Base-by-base conservation (phyloP, 2,797 vertebrate species). In the Danionella dracula region DNA sequence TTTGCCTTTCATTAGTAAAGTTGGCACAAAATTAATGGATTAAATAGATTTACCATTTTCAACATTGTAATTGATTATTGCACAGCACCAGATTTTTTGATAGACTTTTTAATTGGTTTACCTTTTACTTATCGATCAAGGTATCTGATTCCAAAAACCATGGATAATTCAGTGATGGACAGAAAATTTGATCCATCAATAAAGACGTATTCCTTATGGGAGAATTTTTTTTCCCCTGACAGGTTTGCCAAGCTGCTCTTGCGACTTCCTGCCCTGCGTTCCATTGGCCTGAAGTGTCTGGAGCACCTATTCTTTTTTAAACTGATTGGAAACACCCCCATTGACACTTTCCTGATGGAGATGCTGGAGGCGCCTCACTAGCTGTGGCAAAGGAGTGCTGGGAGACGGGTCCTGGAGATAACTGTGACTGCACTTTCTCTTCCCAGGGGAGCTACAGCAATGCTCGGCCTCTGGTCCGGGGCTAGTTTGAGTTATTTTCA, bases 251-350 rank as follows among this genome's bases (percentile, higher is more conserved):
- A 98, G 80, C 92, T 98, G 41, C 91, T 98, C 0, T 89, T 97
- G 50, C 88, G 94, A 65, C 90, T 98, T 77, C 96, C 96, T 0
- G 96, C 95, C 0, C 85, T 98, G 83, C 88, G 96, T 64, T 98
- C 96, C 75, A 98, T 98, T 0, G 96, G 96, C 75, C 82, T 98
- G 77, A 98, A 98, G 74, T 98, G 96, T 83, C 85, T 98, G 87
- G 96, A 98, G 88, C 95, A 98, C 80, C 93, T 98, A 21, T 98
- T 98, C 86, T 98, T 98, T 89, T 98, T 98, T 85, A 98, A 98
- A 86, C 86, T 98, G 71, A 98, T 98, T 0, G 96, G 96, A 53
- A 94, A 98, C 87, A 98, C 96, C 9, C 94, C 96, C 78, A 97
- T 98, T 1, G 96, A 98, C 90, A 98, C 95, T 79, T 98, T 98